A percentile compares a stretch with the other conserved stretches of the same genome.
These are phyloP conservation scores for Emesis furor DNA, from an alignment of 2,888 invertebrate species.

Conservation along the genomic window DNA sequence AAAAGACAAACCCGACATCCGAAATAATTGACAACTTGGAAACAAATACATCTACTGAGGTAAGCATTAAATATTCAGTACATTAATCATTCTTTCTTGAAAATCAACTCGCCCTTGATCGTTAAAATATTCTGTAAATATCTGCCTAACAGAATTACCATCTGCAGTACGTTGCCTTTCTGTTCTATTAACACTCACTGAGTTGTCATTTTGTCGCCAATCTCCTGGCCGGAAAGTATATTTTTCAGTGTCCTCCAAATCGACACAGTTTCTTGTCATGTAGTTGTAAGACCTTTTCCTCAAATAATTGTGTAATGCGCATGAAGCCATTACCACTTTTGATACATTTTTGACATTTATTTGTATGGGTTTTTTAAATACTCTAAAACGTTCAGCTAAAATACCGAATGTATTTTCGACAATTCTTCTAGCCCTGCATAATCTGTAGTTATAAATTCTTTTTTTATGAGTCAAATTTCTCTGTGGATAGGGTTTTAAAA, in stretches of 20 bases:
- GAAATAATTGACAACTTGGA: no score
- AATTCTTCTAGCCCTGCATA: neutral
- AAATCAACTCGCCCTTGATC: neutral
- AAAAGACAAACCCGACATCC: no score
- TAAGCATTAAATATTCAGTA: neutral
- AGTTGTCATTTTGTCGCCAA: neutral
- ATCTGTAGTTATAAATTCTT: neutral
- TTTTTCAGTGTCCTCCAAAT: neutral
- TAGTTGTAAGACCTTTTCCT: neutral
- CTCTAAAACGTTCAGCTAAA: neutral
- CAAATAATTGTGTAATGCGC: neutral
- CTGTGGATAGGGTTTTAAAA: neutral
- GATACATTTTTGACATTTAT: neutral
- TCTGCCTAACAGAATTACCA: no score
- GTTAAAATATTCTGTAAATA: no score
- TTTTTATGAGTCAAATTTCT: neutral
- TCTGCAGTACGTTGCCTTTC: neutral
- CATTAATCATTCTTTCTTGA: neutral
- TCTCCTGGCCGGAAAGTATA: neutral
- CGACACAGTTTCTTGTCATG: neutral
- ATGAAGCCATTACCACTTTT: neutral
- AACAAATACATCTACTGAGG: no score
- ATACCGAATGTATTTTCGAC: neutral
- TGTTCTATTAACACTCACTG: neutral
- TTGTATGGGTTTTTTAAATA: neutral